Percentiles rank a stretch among this genome's conserved stretches.
Evolutionary conservation across 2,888 invertebrate genomes (phyloP).

Genomic region (Apotomis capreana): DNA sequence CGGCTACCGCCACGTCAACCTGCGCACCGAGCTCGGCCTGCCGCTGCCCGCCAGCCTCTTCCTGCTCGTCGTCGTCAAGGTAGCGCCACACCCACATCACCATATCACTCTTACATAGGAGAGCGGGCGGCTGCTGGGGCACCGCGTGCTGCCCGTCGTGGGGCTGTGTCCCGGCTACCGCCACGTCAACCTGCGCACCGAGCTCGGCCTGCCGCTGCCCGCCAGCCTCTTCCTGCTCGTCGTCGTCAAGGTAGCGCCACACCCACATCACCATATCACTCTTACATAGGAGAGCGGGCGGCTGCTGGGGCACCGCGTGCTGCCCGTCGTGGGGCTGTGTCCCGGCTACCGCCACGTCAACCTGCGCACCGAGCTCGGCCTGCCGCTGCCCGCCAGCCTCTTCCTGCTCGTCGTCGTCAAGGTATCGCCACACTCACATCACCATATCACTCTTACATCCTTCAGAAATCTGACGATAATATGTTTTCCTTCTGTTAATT

Average conservation of each 20-base stretch:
- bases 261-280: too few species aligned
- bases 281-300: conserved; percentile 90
- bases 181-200: conserved; percentile 95
- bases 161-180: conserved; percentile 97
- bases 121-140: conserved; percentile 94
- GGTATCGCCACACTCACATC: conserved; percentile 52
- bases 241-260: conserved; percentile 86
- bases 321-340: conserved; percentile 95
- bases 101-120: conserved; percentile 81
- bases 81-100: too few species aligned
- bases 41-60: conserved; percentile 94
- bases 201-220: conserved; percentile 94
- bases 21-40: conserved; percentile 96
- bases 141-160: conserved; percentile 95
- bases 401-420: conserved; percentile 95
- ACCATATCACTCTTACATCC: too few species aligned
- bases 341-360: conserved; percentile 97
- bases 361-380: conserved; percentile 94
- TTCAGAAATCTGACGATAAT: too few species aligned
- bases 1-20: conserved; percentile 95
- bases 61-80: conserved; percentile 86
- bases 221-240: conserved; percentile 95
- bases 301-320: conserved; percentile 95
- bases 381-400: conserved; percentile 93
- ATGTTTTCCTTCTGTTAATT: too few species aligned